Percentiles rank a stretch among this genome's conserved stretches.
phyloP scores from a whole-genome alignment of 2,797 vertebrate species.

The Atherinosoma microstoma region DNA sequence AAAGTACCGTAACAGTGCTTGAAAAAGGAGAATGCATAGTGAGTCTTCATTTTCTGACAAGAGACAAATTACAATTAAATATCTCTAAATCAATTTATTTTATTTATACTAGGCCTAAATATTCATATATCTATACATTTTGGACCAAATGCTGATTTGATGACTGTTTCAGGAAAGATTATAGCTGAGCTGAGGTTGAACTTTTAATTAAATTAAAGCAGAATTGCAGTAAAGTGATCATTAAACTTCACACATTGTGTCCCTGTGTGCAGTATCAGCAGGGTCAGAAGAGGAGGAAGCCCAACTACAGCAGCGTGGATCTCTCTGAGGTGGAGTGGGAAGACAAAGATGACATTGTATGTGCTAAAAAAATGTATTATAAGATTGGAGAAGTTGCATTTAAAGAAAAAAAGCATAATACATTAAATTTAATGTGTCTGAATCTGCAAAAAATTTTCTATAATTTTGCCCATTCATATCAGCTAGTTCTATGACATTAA shows the following conservation, averaged over 20 bases:
- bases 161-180: constrained; percentile 31
- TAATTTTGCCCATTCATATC: constrained; percentile 8
- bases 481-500: constrained; percentile 3
- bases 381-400: neutral
- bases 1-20: constrained; percentile 40
- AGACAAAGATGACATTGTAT: constrained; percentile 94
- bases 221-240: constrained; percentile 17
- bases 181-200: constrained; percentile 24
- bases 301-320: constrained; percentile 97
- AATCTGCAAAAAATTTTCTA: constrained; percentile 13
- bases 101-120: constrained; percentile 10
- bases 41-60: constrained; percentile 32
- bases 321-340: constrained; percentile 99
- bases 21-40: constrained; percentile 33
- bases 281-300: constrained; percentile 94
- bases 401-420: neutral
- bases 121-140: constrained; percentile 4
- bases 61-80: constrained; percentile 24
- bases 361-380: constrained; percentile 41
- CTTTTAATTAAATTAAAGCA: constrained; percentile 24
- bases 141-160: constrained; percentile 31
- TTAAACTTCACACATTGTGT: constrained; percentile 51
- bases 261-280: constrained; percentile 90
- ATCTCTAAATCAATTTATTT: constrained; percentile 16
- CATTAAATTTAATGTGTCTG: constrained; percentile 6